phyloP scores from a whole-genome alignment of 2,113 vertebrate genomes.

The Myrmophylax atrothorax region DNA sequence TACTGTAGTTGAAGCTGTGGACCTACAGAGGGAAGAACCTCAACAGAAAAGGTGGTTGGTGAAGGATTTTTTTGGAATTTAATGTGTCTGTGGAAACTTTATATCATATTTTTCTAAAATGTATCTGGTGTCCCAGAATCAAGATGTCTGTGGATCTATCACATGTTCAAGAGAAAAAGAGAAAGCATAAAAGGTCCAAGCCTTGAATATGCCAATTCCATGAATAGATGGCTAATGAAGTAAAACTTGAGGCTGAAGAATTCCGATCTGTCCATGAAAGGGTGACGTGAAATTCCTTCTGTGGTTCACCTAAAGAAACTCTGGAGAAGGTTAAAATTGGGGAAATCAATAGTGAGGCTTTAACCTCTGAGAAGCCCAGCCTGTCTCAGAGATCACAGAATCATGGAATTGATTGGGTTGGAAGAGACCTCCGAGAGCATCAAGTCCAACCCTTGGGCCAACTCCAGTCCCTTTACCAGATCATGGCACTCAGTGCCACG shows the following conservation, averaged over 20 bases:
- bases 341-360: neutral
- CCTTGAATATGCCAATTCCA: neutral
- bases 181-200: neutral
- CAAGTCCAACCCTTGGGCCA: too few relatives aligned
- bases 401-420: too few relatives aligned
- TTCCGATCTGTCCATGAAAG: neutral
- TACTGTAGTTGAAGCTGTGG: neutral
- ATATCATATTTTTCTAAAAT: neutral
- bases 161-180: neutral
- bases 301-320: neutral
- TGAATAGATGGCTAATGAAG: neutral
- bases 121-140: neutral
- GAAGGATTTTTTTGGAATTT: neutral
- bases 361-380: neutral
- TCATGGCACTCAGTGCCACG: too few relatives aligned
- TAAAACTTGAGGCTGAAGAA: neutral
- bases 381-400: too few relatives aligned
- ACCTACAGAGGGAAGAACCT: neutral
- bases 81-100: neutral
- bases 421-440: too few relatives aligned
- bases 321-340: neutral
- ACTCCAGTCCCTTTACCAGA: too few relatives aligned
- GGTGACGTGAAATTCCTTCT: neutral
- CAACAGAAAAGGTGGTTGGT: neutral
- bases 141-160: neutral